phyloP scores from a whole-genome alignment of 1,140 invertebrate genomes.

The Ladona fulva region DNA sequence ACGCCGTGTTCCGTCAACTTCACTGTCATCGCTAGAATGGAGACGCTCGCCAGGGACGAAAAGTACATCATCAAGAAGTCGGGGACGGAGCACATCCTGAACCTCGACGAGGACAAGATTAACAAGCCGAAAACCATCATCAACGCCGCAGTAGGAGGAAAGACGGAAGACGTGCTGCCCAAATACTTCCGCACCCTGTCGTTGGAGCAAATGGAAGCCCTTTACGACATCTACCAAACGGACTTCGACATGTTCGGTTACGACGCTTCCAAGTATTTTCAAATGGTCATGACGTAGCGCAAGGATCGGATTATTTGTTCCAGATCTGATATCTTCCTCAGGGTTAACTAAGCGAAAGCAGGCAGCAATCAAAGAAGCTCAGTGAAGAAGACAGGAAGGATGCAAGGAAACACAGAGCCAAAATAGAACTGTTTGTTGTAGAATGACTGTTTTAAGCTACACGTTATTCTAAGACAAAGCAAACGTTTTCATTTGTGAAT shows the following conservation, averaged over 20 bases:
- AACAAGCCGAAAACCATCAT: slow-evolving; percentile 17
- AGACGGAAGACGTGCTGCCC: slow-evolving; percentile 24
- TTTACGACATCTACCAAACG: slow-evolving; percentile 26
- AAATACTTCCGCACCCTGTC: slow-evolving; percentile 25
- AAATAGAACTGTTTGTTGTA: too few species aligned
- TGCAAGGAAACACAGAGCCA: too few species aligned
- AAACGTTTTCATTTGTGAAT: too few species aligned
- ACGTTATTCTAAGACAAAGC: too few species aligned
- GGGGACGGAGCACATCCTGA: slow-evolving; percentile 20
- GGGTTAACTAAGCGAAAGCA: too few species aligned
- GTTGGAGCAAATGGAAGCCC: slow-evolving; percentile 22
- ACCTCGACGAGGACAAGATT: slow-evolving; percentile 18
- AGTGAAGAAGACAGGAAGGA: too few species aligned
- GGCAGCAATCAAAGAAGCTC: too few species aligned
- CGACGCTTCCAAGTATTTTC: slow-evolving; percentile 30
- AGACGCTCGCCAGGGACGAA: slow-evolving; percentile 37
- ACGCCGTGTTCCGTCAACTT: slow-evolving; percentile 63
- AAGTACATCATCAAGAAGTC: slow-evolving; percentile 29
- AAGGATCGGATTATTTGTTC: too few species aligned
- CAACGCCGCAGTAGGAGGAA: slow-evolving; percentile 24
- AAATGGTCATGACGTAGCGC: slow-evolving; percentile 16
- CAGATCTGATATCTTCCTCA: too few species aligned
- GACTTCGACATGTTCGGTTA: slow-evolving; percentile 30
- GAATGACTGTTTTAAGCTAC: too few species aligned
- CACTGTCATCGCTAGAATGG: slow-evolving; percentile 41